phyloP scores from a whole-genome alignment of 2,113 vertebrate species.

The Podiceps cristatus region DNA sequence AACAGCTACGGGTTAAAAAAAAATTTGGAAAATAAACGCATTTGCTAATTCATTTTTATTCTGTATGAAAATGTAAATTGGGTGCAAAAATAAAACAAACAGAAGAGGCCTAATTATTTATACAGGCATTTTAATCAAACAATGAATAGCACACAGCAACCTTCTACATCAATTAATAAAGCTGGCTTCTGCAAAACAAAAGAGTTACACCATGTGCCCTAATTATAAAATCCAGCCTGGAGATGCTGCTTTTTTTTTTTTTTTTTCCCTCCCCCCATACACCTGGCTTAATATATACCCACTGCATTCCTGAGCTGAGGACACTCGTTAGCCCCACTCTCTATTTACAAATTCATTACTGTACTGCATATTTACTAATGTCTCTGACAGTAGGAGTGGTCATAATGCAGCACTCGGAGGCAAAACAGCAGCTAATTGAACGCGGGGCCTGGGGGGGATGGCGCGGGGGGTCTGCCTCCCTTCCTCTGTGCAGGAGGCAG shows the following conservation, averaged over 20 bases:
- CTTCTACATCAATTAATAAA: constrained; percentile 80
- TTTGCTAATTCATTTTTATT: background rate
- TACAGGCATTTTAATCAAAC: constrained; percentile 81
- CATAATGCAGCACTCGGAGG: constrained; percentile 76
- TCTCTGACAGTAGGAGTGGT: constrained; percentile 75
- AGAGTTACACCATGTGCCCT: constrained; percentile 57
- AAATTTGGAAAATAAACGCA: background rate
- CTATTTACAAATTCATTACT: constrained; percentile 51
- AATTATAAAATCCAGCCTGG: constrained; percentile 57
- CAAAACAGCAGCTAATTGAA: constrained; percentile 81
- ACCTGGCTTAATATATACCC: constrained; percentile 33
- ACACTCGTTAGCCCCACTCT: constrained; percentile 16
- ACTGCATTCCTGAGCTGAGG: constrained; percentile 35
- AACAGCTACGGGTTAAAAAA: background rate
- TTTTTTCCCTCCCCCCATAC: background rate
- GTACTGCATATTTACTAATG: constrained; percentile 10
- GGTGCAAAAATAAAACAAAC: constrained; percentile 65
- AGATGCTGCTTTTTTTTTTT: background rate
- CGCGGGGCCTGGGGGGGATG: constrained; percentile 28
- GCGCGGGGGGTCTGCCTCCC: background rate
- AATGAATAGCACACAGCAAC: constrained; percentile 73
- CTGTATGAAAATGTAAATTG: constrained; percentile 32
- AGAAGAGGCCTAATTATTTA: constrained; percentile 73
- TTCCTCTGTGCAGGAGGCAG: constrained; percentile 76
- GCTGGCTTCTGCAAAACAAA: constrained; percentile 65